phyloP scores from a whole-genome alignment of 1,140 invertebrate genomes.

The Bradysia coprophila region DNA sequence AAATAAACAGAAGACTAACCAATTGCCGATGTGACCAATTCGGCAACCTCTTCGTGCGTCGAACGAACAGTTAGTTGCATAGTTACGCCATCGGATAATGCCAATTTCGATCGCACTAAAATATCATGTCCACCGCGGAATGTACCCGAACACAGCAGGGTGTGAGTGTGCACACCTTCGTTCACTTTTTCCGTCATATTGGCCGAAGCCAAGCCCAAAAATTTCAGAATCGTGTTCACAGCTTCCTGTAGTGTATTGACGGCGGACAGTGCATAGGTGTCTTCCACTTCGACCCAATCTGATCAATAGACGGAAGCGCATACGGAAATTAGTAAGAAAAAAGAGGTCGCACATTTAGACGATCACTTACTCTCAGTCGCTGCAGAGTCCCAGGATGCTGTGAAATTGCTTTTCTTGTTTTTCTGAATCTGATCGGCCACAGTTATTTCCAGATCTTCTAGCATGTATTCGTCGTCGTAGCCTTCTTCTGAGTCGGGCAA shows the following conservation, averaged over 20 bases:
- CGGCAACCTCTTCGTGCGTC: conserved; percentile 47
- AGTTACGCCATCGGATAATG: conserved; percentile 53
- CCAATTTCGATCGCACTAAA: conserved; percentile 68
- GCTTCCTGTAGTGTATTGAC: conserved; percentile 70
- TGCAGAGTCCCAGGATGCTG: conserved; percentile 48
- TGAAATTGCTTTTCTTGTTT: conserved; percentile 61
- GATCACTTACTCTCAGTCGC: conserved; percentile 19
- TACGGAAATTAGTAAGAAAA: background rate
- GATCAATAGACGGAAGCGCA: conserved; percentile 1
- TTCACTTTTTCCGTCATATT: conserved; percentile 72
- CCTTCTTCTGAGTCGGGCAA: conserved; percentile 83
- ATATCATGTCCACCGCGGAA: conserved; percentile 55
- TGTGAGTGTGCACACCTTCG: conserved; percentile 68
- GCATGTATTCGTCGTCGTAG: conserved; percentile 43
- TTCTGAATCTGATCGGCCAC: conserved; percentile 84
- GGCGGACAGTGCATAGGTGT: conserved; percentile 73
- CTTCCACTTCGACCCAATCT: conserved; percentile 59
- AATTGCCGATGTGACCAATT: conserved; percentile 70
- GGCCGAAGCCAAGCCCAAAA: conserved; percentile 74
- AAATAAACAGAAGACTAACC: too few relatives aligned
- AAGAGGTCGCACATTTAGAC: too few relatives aligned
- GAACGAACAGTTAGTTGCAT: conserved; percentile 49
- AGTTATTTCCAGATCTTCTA: conserved; percentile 87
- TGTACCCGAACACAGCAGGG: conserved; percentile 53
- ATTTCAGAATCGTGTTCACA: conserved; percentile 69